Evolutionary conservation across 2,113 vertebrate genomes (phyloP), one percentile per base, ranked within the genome.

Genomic region (Beaufortia kweichowensis): DNA sequence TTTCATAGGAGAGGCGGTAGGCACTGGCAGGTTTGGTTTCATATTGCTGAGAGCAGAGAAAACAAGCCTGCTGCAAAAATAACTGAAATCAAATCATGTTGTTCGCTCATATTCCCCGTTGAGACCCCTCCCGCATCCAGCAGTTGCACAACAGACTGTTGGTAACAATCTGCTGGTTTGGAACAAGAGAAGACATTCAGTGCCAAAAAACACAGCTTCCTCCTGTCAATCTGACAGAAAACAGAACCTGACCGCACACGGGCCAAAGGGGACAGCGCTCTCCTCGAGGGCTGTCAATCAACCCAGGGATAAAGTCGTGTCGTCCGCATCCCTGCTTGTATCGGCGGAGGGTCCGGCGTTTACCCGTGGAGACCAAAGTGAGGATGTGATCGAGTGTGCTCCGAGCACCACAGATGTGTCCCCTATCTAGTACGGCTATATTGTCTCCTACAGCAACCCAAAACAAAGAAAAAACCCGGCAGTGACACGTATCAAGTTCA

Each of bases 81-180:
- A 76, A 62, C 31, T 76, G 73, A 73, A 73, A 82, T 71, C 59
- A 77, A 76, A 79, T 55, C 35, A 70, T 59, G 60, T 56, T 50
- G 39, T 79, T 79, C 67, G 21, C 26, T 77, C 53, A 29, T 79
- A 73, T 77, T 77, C 61, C 73, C 73, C 73, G 50, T 39, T 62
- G 68, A 72, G 81, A 48, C 31, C 17, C 31, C 66, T 79, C 39
- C 67, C 39, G 35, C 41, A 33, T 67, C 33, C 55, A 61, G 65
- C 50, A 62, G 62, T 61, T 57, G 55, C 46, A 70, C 71, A 75
- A 76, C 61, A 68, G 73, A 77, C 67, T 56, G 31, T 68, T 50
- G 74, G 71, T 67, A 59, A 65, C 77, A 78, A 82, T 83, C 81
- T 82, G 62, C 74, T 73, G 29, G 43, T n/a, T 21, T 55, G 33